These are phyloP conservation scores for Albula glossodonta DNA, from an alignment of 2,113 vertebrate species.

Conservation along the genomic window DNA sequence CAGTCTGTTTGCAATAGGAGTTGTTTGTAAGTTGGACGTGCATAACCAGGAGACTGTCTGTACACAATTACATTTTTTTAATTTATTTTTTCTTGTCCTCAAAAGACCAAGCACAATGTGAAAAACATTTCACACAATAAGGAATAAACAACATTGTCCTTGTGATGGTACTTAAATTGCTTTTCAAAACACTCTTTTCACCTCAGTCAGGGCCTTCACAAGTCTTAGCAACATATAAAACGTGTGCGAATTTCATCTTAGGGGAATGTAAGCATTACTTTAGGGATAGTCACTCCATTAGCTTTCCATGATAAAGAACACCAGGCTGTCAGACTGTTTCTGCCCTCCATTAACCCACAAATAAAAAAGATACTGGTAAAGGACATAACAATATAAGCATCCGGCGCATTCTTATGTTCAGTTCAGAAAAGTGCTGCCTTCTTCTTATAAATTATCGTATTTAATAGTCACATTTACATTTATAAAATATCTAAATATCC, in stretches of 20 bases:
- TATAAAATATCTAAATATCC: background rate
- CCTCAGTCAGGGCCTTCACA: background rate
- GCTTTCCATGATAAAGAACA: background rate
- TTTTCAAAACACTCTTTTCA: background rate
- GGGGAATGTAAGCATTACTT: background rate
- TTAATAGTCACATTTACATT: too few species aligned
- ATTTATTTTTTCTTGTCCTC: background rate
- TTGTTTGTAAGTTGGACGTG: too few species aligned
- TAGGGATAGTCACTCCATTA: background rate
- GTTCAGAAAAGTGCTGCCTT: too few species aligned
- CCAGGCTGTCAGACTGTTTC: background rate
- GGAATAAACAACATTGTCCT: background rate
- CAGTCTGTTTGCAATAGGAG: too few species aligned
- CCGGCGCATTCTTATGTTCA: too few species aligned
- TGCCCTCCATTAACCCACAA: background rate
- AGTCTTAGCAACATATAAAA: background rate
- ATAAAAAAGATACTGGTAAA: background rate
- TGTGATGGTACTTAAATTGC: background rate
- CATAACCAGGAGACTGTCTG: too few species aligned
- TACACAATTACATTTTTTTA: background rate
- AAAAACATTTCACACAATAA: background rate
- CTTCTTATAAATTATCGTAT: too few species aligned
- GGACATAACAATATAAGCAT: too few species aligned
- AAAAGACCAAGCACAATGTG: background rate
- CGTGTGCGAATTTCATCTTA: background rate